A percentile compares a stretch with the other conserved stretches of the same genome.
phyloP scores from a whole-genome alignment of 2,888 invertebrate genomes.

The Pristionchus arcanus region DNA sequence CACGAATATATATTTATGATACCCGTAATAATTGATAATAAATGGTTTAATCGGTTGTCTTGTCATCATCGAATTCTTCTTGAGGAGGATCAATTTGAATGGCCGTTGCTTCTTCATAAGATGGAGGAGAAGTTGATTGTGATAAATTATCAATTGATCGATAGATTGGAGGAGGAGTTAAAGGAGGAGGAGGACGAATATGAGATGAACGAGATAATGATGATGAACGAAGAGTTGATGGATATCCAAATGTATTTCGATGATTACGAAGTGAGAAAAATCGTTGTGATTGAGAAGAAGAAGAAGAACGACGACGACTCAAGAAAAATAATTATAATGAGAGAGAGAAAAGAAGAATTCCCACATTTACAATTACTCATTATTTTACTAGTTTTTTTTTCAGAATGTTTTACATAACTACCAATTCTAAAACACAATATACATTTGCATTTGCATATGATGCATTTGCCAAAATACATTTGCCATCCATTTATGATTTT shows the following conservation, averaged over 20 bases:
- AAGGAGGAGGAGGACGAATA: neutral
- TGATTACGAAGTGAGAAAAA: neutral
- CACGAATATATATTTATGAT: neutral
- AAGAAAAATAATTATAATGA: neutral
- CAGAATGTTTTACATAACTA: too few species aligned
- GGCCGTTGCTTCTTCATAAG: conserved; percentile 63
- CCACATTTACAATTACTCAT: neutral
- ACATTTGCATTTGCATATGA: too few species aligned
- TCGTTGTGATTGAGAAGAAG: neutral
- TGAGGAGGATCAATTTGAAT: neutral
- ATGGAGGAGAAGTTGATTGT: conserved; percentile 61
- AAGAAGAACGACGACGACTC: conserved; percentile 23
- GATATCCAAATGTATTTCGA: neutral
- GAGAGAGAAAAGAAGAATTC: neutral
- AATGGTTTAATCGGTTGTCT: neutral
- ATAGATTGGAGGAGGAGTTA: conserved; percentile 68
- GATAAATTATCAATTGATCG: conserved; percentile 64
- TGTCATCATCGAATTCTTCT: neutral
- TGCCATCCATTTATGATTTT: too few species aligned
- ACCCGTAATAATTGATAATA: neutral
- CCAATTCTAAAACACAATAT: too few species aligned
- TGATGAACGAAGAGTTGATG: neutral
- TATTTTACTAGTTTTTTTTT: neutral
- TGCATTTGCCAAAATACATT: too few species aligned
- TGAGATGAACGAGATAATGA: neutral